These are phyloP conservation scores for Strix aluco DNA, from an alignment of 2,113 vertebrate genomes.

Conservation along the genomic window DNA sequence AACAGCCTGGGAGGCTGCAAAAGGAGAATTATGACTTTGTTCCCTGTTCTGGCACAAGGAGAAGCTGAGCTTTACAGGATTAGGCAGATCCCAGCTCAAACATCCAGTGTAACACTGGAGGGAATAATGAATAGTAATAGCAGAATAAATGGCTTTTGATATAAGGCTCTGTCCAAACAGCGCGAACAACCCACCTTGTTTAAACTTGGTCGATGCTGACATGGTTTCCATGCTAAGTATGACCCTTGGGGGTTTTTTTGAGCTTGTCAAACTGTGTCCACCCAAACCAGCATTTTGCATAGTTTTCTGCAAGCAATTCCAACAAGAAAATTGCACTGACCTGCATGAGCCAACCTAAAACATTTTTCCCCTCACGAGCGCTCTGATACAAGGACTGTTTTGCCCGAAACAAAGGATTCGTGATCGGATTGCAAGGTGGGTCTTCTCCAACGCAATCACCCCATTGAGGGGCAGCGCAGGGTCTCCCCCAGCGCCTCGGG, in stretches of 20 bases:
- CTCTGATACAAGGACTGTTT: fast-evolving
- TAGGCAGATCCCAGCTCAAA: constrained; percentile 60
- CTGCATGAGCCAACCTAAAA: neutral
- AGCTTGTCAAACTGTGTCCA: neutral
- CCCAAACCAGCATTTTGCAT: neutral
- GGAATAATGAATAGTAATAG: constrained; percentile 24
- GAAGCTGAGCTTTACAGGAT: constrained; percentile 26
- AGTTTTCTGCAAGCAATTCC: neutral
- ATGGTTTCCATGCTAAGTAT: neutral
- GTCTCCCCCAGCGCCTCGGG: neutral
- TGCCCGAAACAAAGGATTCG: too few relatives aligned
- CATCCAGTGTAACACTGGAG: constrained; percentile 22
- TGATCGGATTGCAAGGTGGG: neutral
- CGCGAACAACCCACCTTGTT: neutral
- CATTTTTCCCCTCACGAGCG: fast-evolving
- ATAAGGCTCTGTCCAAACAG: constrained; percentile 24
- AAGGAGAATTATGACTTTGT: constrained; percentile 25
- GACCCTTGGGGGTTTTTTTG: neutral
- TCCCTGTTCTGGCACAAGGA: neutral
- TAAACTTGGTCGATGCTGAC: neutral
- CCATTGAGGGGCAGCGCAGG: fast-evolving
- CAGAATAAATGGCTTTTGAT: constrained; percentile 19
- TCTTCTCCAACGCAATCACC: fast-evolving
- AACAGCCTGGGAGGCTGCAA: constrained; percentile 14
- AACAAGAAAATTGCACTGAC: neutral